Conservation (phyloP, 2,888 invertebrate species). For the Callyntrura guangdongensis region DNA sequence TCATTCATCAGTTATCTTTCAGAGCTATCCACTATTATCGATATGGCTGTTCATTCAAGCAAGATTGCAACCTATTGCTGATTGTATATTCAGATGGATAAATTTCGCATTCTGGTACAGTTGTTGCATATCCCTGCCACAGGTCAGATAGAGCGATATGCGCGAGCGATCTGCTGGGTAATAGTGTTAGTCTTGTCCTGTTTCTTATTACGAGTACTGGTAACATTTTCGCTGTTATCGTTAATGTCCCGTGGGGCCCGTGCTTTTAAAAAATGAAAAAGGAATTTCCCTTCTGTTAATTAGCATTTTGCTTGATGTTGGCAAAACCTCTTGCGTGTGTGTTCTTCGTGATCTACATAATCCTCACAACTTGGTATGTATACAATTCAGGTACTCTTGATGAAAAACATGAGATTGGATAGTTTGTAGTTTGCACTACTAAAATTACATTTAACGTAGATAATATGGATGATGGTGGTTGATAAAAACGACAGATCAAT, state of each 20-base stretch:
- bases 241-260: neutral
- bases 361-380: too few species aligned
- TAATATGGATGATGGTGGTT: too few species aligned
- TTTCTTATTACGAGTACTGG: neutral
- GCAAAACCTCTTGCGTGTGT: neutral
- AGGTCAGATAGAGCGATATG: neutral
- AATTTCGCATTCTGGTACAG: neutral
- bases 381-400: too few species aligned
- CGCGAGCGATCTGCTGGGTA: neutral
- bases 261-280: neutral
- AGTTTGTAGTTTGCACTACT: too few species aligned
- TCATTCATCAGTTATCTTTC: too few species aligned
- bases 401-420: too few species aligned
- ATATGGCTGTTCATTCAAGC: too few species aligned
- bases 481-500: too few species aligned
- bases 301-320: conserved; percentile 10
- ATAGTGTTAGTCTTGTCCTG: neutral
- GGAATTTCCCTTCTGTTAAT: neutral
- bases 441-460: too few species aligned
- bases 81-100: too few species aligned
- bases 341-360: neutral
- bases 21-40: too few species aligned
- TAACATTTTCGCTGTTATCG: neutral
- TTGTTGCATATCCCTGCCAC: conserved; percentile 9
- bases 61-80: too few species aligned